These are phyloP conservation scores for Stenopsyche tienmushanensis DNA, from an alignment of 1,140 invertebrate species.

Conservation along the genomic window DNA sequence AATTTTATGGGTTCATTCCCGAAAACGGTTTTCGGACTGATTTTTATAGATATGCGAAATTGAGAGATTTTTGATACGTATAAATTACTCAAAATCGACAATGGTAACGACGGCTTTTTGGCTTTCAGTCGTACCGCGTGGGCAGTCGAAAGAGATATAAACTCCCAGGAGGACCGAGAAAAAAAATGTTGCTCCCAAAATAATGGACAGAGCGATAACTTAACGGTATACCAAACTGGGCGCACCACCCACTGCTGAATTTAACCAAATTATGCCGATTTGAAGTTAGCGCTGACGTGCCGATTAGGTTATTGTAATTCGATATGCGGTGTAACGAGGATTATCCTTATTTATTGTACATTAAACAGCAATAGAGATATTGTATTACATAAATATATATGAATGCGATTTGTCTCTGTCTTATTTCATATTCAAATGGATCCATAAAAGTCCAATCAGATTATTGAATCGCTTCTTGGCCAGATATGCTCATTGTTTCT, in stretches of 20 bases:
- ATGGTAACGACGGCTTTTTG: neutral
- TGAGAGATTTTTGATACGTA: neutral
- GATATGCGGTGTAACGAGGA: no score
- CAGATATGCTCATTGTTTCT: no score
- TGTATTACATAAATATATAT: no score
- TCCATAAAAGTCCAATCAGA: no score
- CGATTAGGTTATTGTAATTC: no score
- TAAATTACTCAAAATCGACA: conserved; percentile 15
- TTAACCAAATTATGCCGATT: neutral
- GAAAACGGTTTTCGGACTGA: neutral
- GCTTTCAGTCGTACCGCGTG: neutral
- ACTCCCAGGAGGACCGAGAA: neutral
- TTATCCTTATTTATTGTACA: no score
- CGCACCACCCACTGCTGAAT: conserved; percentile 15
- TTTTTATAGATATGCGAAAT: neutral
- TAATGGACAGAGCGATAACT: neutral
- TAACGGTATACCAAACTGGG: neutral
- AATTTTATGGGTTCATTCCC: conserved; percentile 11
- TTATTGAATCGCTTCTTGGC: no score
- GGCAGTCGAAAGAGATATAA: neutral
- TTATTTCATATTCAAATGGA: no score
- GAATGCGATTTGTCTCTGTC: no score
- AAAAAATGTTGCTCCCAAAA: conserved; percentile 7
- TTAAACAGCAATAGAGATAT: no score
- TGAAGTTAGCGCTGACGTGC: neutral